Base-by-base conservation (phyloP, 2,888 invertebrate genomes). In the Nudaria mundana region DNA sequence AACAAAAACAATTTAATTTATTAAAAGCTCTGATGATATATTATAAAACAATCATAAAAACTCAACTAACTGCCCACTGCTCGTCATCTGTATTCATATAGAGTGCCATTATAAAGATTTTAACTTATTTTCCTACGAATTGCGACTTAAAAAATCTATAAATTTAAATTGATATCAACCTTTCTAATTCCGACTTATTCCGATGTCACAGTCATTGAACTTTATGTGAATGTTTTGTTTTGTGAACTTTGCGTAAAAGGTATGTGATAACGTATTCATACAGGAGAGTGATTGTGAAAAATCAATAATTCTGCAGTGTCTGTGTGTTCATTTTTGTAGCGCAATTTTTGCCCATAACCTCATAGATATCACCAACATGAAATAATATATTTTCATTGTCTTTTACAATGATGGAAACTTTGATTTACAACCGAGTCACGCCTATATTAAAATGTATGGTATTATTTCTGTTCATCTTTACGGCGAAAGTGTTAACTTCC, bases 381-480 rank as follows among this genome's bases (percentile, higher is more conserved):
- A 45, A 38, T 25, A 30, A 26, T 34, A 39, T 26, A 30, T 37
- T 35, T 31, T 24, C 11, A 11, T 11, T 39, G 13, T 18, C 12
- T 5, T 34, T 8, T 35, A 29, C 29, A 12, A 59, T 61, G 57
- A 84, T 85, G 85, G 86, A 87, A 62, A 76, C 71, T 39, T 65
- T 86, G 43, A 64, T 88, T 47, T 57, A 76, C 11, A 73, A 83
- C 42, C 78, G 78, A 65, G 75, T 84, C 30, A 80, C 84, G 40
- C 87, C 88, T 34, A 52, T 88, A 35, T 48, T 88, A n/a, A 88
- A 88, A 63, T 87, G 86, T 53, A 69, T 85, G 41, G 78, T 87
- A 37, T 63, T 88, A 42, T 87, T 87, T 56, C 60, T 88, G 24
- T 85, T 88, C 60, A 85, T 88, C 48, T 88, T 88, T 54, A 88